Percentiles rank a stretch among this genome's conserved stretches.
These are phyloP conservation scores for Muscicapa adusta DNA, from an alignment of 2,113 vertebrate genomes.

Conservation along the genomic window DNA sequence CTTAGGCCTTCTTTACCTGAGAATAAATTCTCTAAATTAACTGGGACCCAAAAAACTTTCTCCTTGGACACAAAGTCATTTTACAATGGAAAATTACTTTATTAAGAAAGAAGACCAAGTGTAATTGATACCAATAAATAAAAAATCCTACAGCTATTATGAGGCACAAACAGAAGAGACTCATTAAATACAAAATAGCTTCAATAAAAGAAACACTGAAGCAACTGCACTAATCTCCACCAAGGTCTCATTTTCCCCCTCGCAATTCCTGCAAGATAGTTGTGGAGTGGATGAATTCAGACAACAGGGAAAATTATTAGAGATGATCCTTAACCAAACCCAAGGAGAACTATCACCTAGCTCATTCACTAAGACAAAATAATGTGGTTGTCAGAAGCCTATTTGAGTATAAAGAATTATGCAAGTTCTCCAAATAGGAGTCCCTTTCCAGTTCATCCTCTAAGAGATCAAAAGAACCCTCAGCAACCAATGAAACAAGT, in stretches of 20 bases:
- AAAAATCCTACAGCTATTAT: neutral
- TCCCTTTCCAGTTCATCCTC: neutral
- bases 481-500: neutral
- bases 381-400: neutral
- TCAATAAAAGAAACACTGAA: neutral
- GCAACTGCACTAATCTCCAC: neutral
- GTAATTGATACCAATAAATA: conserved; percentile 2
- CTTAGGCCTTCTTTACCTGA: neutral
- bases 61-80: neutral
- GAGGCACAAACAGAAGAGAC: neutral
- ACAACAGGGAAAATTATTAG: neutral
- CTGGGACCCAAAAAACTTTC: neutral
- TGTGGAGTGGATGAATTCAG: neutral
- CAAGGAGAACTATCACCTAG: neutral
- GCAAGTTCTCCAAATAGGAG: neutral
- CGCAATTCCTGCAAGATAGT: neutral
- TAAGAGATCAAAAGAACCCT: neutral
- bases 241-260: neutral
- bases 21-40: neutral
- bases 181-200: conserved; percentile 11
- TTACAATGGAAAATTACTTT: neutral
- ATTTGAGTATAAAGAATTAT: neutral
- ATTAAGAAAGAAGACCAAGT: neutral
- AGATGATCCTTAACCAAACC: neutral
- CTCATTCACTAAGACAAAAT: neutral